phyloP scores from a whole-genome alignment of 2,888 invertebrate species.

The Epinotia bilunana region DNA sequence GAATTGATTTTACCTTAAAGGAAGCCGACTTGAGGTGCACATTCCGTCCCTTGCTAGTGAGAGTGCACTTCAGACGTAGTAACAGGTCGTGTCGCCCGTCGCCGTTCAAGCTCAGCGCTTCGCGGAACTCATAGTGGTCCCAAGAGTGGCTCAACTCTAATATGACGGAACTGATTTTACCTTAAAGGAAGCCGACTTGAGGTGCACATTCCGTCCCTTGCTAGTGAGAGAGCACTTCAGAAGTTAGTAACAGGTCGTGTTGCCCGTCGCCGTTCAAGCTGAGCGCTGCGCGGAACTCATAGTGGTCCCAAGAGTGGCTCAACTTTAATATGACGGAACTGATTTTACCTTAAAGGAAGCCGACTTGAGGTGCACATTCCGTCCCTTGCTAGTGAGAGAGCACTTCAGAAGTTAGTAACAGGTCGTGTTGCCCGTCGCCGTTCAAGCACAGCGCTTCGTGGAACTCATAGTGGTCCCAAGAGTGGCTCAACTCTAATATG shows the following conservation, averaged over 20 bases:
- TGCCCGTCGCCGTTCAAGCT: constrained; percentile 75
- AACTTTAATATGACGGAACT: constrained; percentile 84
- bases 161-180: neutral
- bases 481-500: constrained; percentile 92
- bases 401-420: constrained; percentile 94
- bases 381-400: constrained; percentile 96
- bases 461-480: constrained; percentile 97
- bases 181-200: constrained; percentile 64
- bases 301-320: constrained; percentile 97
- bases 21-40: constrained; percentile 88
- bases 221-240: constrained; percentile 97
- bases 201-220: constrained; percentile 97
- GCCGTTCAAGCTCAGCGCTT: constrained; percentile 79
- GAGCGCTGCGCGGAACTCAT: constrained; percentile 89
- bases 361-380: constrained; percentile 91
- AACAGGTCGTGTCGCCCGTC: constrained; percentile 85
- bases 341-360: constrained; percentile 84
- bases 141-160: constrained; percentile 97
- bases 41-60: constrained; percentile 97
- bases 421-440: constrained; percentile 80
- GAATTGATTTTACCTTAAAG: constrained; percentile 11
- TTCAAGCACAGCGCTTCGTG: constrained; percentile 83
- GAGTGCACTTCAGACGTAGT: constrained; percentile 95
- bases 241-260: constrained; percentile 87
- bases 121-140: constrained; percentile 95